Conservation (phyloP, 2,888 invertebrate genomes). For the Orchesella flavescens region DNA sequence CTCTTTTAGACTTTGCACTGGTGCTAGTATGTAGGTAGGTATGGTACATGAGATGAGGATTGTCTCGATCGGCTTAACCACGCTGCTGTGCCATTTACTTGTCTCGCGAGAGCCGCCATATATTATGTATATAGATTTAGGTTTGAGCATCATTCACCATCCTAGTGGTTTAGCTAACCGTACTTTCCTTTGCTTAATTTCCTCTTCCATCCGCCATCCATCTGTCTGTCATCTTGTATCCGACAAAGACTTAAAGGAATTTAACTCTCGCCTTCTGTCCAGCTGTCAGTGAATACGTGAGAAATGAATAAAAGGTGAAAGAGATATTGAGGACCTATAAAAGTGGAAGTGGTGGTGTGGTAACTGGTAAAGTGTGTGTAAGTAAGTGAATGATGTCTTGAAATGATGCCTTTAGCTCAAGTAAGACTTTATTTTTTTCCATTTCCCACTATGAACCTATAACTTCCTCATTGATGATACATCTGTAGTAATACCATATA, state of each 20-base stretch:
- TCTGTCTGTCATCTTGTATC: slow-evolving; percentile 58
- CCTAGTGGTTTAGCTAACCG: neutral
- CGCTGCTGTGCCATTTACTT: no score
- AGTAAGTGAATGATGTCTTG: neutral
- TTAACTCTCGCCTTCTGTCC: slow-evolving; percentile 40
- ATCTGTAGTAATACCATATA: no score
- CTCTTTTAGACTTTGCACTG: neutral
- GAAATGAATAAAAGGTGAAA: slow-evolving; percentile 54
- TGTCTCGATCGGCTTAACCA: no score
- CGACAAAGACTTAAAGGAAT: slow-evolving; percentile 56
- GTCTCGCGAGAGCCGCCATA: no score
- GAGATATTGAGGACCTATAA: slow-evolving; percentile 21
- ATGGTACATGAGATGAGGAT: no score
- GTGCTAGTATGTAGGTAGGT: no score
- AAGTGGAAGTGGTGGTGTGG: slow-evolving; percentile 23
- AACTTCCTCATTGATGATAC: no score
- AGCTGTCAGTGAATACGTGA: slow-evolving; percentile 47
- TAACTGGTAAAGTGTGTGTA: neutral
- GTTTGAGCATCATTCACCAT: neutral
- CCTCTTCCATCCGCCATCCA: slow-evolving; percentile 47
- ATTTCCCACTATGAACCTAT: slow-evolving; percentile 4
- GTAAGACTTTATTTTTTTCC: slow-evolving; percentile 9
- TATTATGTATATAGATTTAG: no score
- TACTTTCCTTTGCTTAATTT: slow-evolving; percentile 39
- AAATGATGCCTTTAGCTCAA: slow-evolving; percentile 18